A percentile compares a stretch with the other conserved stretches of the same genome.
These are phyloP conservation scores for Lordiphosa collinella DNA, from an alignment of 1,140 invertebrate genomes.

Conservation along the genomic window DNA sequence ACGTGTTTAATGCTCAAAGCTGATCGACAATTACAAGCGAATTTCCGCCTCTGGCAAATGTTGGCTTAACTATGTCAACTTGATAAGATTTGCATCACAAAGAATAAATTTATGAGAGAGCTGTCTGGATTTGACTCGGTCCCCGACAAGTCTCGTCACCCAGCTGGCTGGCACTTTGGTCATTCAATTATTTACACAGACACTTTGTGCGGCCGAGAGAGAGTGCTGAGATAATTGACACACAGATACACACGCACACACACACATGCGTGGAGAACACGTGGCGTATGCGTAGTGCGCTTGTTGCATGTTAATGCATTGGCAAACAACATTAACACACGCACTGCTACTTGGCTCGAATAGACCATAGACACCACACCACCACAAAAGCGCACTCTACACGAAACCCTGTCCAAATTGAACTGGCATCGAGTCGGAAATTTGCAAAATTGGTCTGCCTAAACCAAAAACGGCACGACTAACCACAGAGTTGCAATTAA, in stretches of 20 bases:
- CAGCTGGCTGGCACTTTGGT: slow-evolving; percentile 50
- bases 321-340: slow-evolving; percentile 60
- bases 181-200: slow-evolving; percentile 70
- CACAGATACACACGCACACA: slow-evolving; percentile 8
- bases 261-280: slow-evolving; percentile 16
- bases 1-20: slow-evolving; percentile 59
- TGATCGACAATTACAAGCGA: slow-evolving; percentile 50
- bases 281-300: slow-evolving; percentile 62
- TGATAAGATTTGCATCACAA: slow-evolving; percentile 64
- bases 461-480: slow-evolving; percentile 35
- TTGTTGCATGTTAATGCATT: slow-evolving; percentile 58
- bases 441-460: slow-evolving; percentile 59
- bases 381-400: neutral
- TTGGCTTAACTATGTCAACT: slow-evolving; percentile 61
- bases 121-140: slow-evolving; percentile 18
- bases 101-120: slow-evolving; percentile 11
- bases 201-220: slow-evolving; percentile 56
- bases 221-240: slow-evolving; percentile 61
- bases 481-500: slow-evolving; percentile 48
- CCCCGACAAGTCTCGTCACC: slow-evolving; percentile 28
- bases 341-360: slow-evolving; percentile 9
- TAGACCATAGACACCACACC: slow-evolving; percentile 61
- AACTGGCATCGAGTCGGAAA: slow-evolving; percentile 58
- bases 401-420: slow-evolving; percentile 29
- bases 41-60: slow-evolving; percentile 55